These are phyloP conservation scores for Equus przewalskii DNA, from an alignment of 2,113 vertebrate species.

Conservation along the genomic window DNA sequence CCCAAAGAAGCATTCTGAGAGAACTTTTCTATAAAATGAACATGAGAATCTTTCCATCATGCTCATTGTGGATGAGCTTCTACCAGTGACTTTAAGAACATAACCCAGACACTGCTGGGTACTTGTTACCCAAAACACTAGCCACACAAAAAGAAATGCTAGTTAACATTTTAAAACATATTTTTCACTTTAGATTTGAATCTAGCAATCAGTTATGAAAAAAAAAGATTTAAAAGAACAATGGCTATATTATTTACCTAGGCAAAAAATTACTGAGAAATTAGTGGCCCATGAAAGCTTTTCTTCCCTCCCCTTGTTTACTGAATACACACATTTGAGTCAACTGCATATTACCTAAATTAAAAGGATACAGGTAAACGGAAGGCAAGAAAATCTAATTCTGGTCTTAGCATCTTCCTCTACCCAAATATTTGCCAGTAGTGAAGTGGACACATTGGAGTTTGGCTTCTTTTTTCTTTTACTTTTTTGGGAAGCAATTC, in stretches of 20 bases:
- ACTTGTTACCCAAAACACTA: neutral
- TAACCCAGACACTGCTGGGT: neutral
- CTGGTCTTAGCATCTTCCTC: neutral
- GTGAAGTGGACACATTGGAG: neutral
- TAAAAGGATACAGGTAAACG: neutral
- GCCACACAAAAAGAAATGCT: neutral
- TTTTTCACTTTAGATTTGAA: constrained; percentile 27
- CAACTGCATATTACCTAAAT: neutral
- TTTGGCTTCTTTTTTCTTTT: neutral
- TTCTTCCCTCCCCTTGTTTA: neutral
- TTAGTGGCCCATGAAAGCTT: neutral
- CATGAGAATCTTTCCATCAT: neutral
- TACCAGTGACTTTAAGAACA: neutral
- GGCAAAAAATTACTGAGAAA: neutral
- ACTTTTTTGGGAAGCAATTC: neutral
- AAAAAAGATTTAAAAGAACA: neutral
- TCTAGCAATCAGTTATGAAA: constrained; percentile 21
- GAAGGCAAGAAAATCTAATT: constrained; percentile 1
- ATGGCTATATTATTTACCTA: neutral
- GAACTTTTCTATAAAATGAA: neutral
- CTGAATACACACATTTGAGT: neutral
- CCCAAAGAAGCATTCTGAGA: neutral
- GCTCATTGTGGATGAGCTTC: neutral
- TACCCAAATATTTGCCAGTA: neutral
- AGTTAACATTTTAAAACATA: neutral